Evolutionary conservation across 2,888 invertebrate species (phyloP), one percentile per base, ranked within the genome.

Genomic region (Mamestra brassicae): DNA sequence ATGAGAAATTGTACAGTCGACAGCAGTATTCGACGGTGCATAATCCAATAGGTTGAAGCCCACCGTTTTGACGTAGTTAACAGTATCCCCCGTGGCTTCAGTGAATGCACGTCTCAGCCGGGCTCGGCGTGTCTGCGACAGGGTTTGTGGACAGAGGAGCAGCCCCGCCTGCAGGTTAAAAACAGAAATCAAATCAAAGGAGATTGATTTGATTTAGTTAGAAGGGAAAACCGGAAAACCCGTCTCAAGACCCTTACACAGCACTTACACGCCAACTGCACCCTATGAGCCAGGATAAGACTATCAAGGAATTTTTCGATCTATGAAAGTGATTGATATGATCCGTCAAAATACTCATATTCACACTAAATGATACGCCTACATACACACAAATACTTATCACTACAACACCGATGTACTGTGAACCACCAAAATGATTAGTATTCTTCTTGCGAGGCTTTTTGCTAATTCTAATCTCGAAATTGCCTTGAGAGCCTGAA

Each of bases 21-120:
- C 80, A 82, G 84, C 89, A 89, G 90, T 90, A 86, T 87, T 89
- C 88, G 91, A 89, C 92, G 90, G 95, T 96, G 95, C 95, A 93
- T 90, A 92, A 93, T 93, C 90, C 91, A 93, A 93, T 92, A 91
- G 83, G 88, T 91, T 90, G 90, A 91, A 92, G 94, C 97, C 97
- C 98, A 98, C 98, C 98, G 98, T 98, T 98, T 98, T 98, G 97
- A 98, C 98, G 98, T 98, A 98, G 97, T 97, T 98, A 97, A 98
- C 97, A 92, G 98, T 98, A 97, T 98, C 98, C 95, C 98, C 98
- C 94, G 98, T 98, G 91, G 98, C 98, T 97, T 98, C 98, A 94
- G 98, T 98, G 97, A 98, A 98, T 93, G 98, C 98, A 94, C 98
- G 97, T 96, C 98, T 97, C 96, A 98, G 97, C 93, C 98, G 97